phyloP scores from a whole-genome alignment of 2,113 vertebrate genomes.

The Heloderma charlesbogerti region DNA sequence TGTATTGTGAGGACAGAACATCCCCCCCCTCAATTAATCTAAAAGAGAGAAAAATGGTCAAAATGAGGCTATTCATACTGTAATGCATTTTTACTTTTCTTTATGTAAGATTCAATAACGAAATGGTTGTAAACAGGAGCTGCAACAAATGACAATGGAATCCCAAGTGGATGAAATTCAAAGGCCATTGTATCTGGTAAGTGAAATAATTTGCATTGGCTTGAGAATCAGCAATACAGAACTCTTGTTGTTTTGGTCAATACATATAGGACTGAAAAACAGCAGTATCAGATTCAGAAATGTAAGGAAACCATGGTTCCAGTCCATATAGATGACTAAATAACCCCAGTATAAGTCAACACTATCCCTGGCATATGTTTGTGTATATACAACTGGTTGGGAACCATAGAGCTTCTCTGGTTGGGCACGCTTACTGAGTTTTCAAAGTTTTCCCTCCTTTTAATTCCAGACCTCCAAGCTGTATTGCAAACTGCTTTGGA shows the following conservation, averaged over 20 bases:
- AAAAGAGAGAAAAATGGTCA: background rate
- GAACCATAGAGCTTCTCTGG: background rate
- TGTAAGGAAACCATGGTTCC: background rate
- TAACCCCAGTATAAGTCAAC: background rate
- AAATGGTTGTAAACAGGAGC: slow-evolving; percentile 14
- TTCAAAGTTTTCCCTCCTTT: background rate
- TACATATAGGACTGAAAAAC: background rate
- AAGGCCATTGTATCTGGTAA: slow-evolving; percentile 14
- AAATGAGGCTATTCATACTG: slow-evolving; percentile 16
- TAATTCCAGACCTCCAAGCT: background rate
- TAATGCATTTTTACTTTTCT: slow-evolving; percentile 4
- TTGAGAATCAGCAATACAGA: slow-evolving; percentile 6
- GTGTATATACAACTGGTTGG: background rate
- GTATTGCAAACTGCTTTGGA: background rate
- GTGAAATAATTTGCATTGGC: slow-evolving; percentile 11
- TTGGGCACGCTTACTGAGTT: background rate
- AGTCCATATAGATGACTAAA: background rate
- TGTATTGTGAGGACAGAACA: background rate
- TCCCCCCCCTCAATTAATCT: background rate
- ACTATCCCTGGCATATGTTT: background rate
- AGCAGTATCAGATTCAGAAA: background rate
- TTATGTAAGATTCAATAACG: slow-evolving; percentile 16
- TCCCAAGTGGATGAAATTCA: slow-evolving; percentile 12
- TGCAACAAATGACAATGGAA: slow-evolving; percentile 33
- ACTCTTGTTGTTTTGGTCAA: slow-evolving; percentile 26